Percentiles rank a stretch among this genome's conserved stretches.
phyloP scores from a whole-genome alignment of 2,888 invertebrate species.

The Oscheius sp. region DNA sequence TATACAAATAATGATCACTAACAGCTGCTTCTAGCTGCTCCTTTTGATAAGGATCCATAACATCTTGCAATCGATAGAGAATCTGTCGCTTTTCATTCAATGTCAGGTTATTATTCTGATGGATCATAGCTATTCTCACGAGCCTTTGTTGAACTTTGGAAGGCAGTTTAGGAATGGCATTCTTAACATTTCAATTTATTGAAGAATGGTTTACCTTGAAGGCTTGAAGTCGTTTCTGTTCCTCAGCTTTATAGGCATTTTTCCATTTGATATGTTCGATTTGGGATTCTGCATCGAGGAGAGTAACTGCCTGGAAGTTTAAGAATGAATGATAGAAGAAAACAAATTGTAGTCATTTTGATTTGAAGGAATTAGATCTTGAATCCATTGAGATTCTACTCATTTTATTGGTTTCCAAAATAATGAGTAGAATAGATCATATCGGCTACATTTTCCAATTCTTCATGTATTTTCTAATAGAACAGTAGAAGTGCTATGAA shows the following conservation, averaged over 20 bases:
- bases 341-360: neutral
- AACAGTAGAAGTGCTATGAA: no score
- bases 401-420: no score
- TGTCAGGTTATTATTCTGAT: constrained; percentile 16
- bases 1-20: neutral
- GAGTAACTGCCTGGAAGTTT: neutral
- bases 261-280: constrained; percentile 23
- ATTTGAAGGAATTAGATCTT: no score
- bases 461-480: no score
- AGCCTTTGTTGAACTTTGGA: neutral
- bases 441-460: no score
- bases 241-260: constrained; percentile 7
- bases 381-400: no score
- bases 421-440: no score
- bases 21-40: neutral
- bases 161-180: constrained; percentile 12
- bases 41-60: constrained; percentile 2
- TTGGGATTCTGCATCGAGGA: constrained; percentile 15
- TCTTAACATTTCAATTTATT: neutral
- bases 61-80: constrained; percentile 15
- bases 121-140: constrained; percentile 21
- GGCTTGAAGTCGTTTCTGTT: neutral
- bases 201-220: neutral
- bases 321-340: neutral
- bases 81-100: constrained; percentile 12